Percentiles rank a stretch among this genome's conserved stretches.
These are phyloP conservation scores for Agrotis puta DNA, from an alignment of 2,888 invertebrate species.

Conservation along the genomic window DNA sequence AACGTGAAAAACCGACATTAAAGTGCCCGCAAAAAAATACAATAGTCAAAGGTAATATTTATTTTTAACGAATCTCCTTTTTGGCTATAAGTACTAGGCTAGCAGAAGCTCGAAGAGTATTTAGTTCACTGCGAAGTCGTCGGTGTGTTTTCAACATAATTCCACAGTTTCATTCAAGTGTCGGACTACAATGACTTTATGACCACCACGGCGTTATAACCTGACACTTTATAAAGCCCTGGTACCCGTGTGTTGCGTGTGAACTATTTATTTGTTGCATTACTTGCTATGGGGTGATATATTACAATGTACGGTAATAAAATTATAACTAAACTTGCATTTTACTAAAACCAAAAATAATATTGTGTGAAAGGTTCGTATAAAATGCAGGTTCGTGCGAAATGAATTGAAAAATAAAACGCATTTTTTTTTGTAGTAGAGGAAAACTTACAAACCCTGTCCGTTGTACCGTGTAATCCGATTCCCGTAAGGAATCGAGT, in stretches of 20 bases:
- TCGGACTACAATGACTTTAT: slow-evolving; percentile 5
- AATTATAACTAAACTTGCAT: background rate
- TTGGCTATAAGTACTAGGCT: background rate
- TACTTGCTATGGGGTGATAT: slow-evolving; percentile 1
- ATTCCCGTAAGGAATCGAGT: slow-evolving; percentile 75
- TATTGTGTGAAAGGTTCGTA: no score
- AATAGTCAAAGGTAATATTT: no score
- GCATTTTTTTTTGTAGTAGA: no score
- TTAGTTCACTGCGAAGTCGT: background rate
- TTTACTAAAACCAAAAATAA: no score
- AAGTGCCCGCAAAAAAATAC: no score
- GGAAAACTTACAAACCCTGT: no score
- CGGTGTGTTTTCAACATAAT: background rate
- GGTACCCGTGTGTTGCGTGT: slow-evolving; percentile 14
- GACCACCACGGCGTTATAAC: background rate
- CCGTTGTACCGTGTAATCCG: no score
- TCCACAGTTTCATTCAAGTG: slow-evolving; percentile 3
- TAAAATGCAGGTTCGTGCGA: background rate
- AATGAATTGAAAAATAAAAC: no score
- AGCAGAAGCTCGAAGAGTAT: slow-evolving; percentile 5
- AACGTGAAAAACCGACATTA: no score
- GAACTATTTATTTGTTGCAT: slow-evolving; percentile 21
- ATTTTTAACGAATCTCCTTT: no score
- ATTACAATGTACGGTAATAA: slow-evolving; percentile 1
- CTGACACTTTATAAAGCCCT: slow-evolving; percentile 15